Percentiles rank a stretch among this genome's conserved stretches.
These are phyloP conservation scores for Leucosticte australis DNA, from an alignment of 2,113 vertebrate genomes.

Conservation along the genomic window DNA sequence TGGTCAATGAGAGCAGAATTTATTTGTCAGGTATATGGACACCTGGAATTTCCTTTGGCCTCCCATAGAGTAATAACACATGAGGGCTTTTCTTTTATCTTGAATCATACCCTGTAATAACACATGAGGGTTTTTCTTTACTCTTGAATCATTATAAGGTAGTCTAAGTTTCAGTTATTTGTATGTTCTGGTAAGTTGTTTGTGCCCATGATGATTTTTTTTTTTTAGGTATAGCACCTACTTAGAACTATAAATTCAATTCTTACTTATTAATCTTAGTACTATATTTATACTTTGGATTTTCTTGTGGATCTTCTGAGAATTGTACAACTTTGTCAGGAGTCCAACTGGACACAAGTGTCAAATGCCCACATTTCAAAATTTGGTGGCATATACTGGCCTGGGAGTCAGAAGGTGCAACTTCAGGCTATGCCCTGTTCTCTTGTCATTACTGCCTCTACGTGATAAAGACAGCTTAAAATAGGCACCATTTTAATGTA, in stretches of 20 bases:
- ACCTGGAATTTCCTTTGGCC: neutral
- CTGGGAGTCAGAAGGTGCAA: neutral
- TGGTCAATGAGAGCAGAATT: neutral
- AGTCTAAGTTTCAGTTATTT: neutral
- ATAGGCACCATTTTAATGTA: neutral
- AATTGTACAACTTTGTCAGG: neutral
- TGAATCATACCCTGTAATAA: neutral
- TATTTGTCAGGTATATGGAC: neutral
- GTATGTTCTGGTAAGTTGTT: neutral
- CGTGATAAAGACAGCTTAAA: rapidly evolving
- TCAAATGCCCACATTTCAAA: neutral
- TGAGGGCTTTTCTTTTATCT: neutral
- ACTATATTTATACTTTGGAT: neutral
- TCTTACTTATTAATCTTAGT: neutral
- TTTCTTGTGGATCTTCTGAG: neutral
- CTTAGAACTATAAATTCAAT: neutral
- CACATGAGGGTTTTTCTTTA: no score
- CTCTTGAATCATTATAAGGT: neutral
- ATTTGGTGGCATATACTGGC: neutral
- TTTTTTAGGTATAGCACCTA: neutral
- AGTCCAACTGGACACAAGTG: neutral
- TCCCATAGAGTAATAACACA: neutral
- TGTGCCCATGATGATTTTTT: neutral
- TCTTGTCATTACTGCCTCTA: neutral
- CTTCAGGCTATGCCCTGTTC: neutral